Percentiles rank a stretch among this genome's conserved stretches.
These are phyloP conservation scores for Metaphire vulgaris DNA, from an alignment of 1,140 invertebrate species.

Conservation along the genomic window DNA sequence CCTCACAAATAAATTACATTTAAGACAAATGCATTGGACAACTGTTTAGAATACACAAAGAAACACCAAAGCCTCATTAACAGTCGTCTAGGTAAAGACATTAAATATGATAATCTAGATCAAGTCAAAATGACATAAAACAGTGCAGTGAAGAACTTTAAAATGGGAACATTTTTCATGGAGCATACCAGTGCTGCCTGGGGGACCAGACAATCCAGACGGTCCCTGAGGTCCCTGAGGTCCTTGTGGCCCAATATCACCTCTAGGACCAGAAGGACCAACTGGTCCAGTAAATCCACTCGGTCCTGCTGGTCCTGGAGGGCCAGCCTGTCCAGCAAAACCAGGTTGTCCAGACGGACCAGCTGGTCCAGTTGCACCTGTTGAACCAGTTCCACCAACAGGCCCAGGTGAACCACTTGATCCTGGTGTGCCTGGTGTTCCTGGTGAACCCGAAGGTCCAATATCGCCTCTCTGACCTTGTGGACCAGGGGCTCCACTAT, in stretches of 20 bases:
- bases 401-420: neutral
- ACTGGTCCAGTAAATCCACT: neutral
- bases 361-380: neutral
- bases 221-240: conserved; percentile 6
- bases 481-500: neutral
- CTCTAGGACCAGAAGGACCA: conserved; percentile 8
- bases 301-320: neutral
- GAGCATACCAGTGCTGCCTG: neutral
- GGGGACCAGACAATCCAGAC: neutral
- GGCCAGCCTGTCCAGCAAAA: neutral
- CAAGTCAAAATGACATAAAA: too few species aligned
- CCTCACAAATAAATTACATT: too few species aligned
- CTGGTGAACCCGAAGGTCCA: conserved; percentile 3
- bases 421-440: neutral
- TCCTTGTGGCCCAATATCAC: conserved; percentile 7
- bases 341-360: conserved; percentile 8
- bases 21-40: too few species aligned
- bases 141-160: too few species aligned
- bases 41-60: too few species aligned
- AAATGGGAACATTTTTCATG: too few species aligned
- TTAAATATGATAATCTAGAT: too few species aligned
- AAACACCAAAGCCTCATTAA: too few species aligned
- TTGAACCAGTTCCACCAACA: neutral
- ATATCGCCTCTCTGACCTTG: conserved; percentile 1
- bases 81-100: too few species aligned